Conservation (phyloP, 2,888 invertebrate species). For the Phortica magna region DNA sequence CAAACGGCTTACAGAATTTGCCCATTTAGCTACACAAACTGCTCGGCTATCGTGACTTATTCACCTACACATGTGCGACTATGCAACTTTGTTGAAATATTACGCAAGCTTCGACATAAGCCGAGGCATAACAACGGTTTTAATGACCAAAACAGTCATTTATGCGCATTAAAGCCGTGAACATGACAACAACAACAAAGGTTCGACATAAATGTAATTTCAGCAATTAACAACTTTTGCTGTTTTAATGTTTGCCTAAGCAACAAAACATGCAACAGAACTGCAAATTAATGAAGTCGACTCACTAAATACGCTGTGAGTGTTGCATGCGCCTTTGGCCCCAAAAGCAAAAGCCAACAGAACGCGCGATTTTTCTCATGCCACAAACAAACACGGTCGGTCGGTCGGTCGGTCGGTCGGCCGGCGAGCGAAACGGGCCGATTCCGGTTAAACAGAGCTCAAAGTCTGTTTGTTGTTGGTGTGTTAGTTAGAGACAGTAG, state of each 20-base stretch:
- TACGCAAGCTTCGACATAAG: neutral
- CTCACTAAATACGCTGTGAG: conserved; percentile 29
- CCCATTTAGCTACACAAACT: neutral
- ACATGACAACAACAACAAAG: neutral
- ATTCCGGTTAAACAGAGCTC: conserved; percentile 21
- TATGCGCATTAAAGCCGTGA: neutral
- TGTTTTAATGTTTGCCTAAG: conserved; percentile 29
- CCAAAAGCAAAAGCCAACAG: neutral
- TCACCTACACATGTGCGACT: neutral
- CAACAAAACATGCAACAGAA: neutral
- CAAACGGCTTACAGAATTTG: neutral
- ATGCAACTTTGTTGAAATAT: neutral
- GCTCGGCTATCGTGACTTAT: neutral
- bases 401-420: neutral
- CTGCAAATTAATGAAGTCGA: conserved; percentile 24
- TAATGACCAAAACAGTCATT: neutral
- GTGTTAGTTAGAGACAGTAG: conserved; percentile 51
- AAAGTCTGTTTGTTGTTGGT: neutral
- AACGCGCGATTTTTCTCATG: neutral
- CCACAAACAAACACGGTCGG: neutral
- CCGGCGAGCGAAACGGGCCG: neutral
- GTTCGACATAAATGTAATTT: conserved; percentile 3
- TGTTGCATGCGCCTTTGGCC: conserved; percentile 14
- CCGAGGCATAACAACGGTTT: neutral
- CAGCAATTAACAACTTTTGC: conserved; percentile 23